Evolutionary conservation across 2,888 invertebrate genomes (phyloP), one percentile per base, ranked within the genome.

Genomic region (Lepidonotus clava): DNA sequence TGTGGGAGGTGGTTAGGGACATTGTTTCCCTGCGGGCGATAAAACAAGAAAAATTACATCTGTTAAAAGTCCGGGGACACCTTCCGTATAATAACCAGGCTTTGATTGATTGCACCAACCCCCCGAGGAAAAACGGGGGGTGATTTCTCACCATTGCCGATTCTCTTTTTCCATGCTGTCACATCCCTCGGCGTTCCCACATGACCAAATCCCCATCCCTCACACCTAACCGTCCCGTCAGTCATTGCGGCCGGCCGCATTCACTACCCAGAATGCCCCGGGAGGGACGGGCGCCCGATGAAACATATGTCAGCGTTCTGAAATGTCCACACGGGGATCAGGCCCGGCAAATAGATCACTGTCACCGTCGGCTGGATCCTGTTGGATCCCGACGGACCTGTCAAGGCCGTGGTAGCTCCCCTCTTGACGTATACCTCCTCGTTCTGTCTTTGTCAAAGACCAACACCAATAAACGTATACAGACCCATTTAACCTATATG

Each of bases 241-340:
- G 66, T 66, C 71, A 34, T 21, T 38, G 36, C 36, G 71, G 36
- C 6, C 38, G 71, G 18, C 11, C 24, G 2, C 34, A 38, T 71
- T 71, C 71, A 2, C 28, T 28, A n/a, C n/a, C n/a, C n/a, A n/a
- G 24, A 61, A 61, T 61, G 61, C 61, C 61, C n/a, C 61, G 24
- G 28, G 71, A 71, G 71, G 71, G 34, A n/a, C n/a, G n/a, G 71
- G 71, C 38, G 71, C 38, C 46, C 21, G 71, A 34, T 80, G 80
- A 41, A 80, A 80, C 80, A 46, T 80, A 80, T 80, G 80, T 80
- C 80, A 80, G 46, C 71, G 38, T 28, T 41, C 46, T 46, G 46
- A 80, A 80, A 80, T n/a, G 80, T 46, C 14, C 46, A 80, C 80
- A 80, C 46, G 32, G 46, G 28, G 21, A 80, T 41, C 80, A 24